A percentile compares a stretch with the other conserved stretches of the same genome.
These are phyloP conservation scores for Drosophila bunnanda DNA, from an alignment of 2,888 invertebrate species.

Conservation along the genomic window DNA sequence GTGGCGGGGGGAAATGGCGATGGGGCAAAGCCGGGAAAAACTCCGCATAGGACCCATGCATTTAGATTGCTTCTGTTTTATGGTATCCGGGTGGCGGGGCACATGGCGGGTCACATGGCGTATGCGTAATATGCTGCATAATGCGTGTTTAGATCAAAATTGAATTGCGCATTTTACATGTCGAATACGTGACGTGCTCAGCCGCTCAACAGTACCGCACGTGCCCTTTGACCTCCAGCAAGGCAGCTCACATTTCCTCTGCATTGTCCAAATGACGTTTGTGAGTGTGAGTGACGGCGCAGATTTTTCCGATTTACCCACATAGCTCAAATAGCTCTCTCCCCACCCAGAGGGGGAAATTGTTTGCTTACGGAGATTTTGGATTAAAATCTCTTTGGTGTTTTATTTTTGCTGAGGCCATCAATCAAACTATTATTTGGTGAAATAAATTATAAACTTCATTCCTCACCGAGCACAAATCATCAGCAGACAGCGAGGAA, in stretches of 20 bases:
- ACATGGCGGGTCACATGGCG: conserved; percentile 47
- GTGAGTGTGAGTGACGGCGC: conserved; percentile 30
- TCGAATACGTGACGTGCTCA: conserved; percentile 70
- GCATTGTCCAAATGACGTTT: conserved; percentile 61
- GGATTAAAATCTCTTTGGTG: conserved; percentile 4
- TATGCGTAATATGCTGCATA: conserved; percentile 79
- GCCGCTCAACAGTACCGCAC: conserved; percentile 16
- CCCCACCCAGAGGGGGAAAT: conserved; percentile 8
- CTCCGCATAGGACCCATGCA: conserved; percentile 42
- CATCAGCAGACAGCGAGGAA: neutral
- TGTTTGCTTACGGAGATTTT: conserved; percentile 28
- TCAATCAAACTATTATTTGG: conserved; percentile 42
- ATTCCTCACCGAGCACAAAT: conserved; percentile 7
- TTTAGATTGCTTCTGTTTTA: conserved; percentile 61
- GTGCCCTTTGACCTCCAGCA: conserved; percentile 35
- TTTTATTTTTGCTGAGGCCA: conserved; percentile 18
- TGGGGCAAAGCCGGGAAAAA: conserved; percentile 8
- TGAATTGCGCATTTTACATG: conserved; percentile 77
- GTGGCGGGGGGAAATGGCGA: neutral
- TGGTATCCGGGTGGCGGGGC: conserved; percentile 11
- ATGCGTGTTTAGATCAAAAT: conserved; percentile 77
- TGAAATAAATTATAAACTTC: conserved; percentile 37
- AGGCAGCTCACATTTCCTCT: conserved; percentile 40
- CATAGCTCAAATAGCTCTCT: neutral
- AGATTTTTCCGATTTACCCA: conserved; percentile 11